A percentile compares a stretch with the other conserved stretches of the same genome.
Conservation (phyloP, 2,888 invertebrate genomes). For the Laspeyria flexula region DNA sequence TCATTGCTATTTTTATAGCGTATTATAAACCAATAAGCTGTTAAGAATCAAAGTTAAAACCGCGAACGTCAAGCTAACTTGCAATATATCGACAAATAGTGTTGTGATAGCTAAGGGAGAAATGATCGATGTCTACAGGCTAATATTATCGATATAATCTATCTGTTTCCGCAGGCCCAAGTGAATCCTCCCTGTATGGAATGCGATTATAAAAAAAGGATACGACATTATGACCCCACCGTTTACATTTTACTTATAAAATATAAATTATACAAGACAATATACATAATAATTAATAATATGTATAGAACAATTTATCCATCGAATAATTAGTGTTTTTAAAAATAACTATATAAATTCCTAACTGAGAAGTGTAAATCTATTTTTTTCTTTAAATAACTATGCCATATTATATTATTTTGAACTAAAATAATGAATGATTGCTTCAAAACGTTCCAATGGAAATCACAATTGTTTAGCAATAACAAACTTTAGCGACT, state of each 20-base stretch:
- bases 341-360: constrained; percentile 63
- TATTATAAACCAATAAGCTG: constrained; percentile 26
- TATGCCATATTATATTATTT: constrained; percentile 56
- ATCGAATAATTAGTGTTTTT: constrained; percentile 64
- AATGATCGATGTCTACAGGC: constrained; percentile 30
- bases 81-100: constrained; percentile 33
- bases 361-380: constrained; percentile 69
- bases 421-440: constrained; percentile 59
- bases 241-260: constrained; percentile 66
- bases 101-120: constrained; percentile 19
- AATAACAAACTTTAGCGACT: too few species aligned
- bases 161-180: constrained; percentile 42
- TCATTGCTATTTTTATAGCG: constrained; percentile 19
- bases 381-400: constrained; percentile 58
- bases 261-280: constrained; percentile 67
- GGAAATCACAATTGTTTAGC: constrained; percentile 22
- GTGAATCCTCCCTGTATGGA: constrained; percentile 58
- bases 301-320: constrained; percentile 64
- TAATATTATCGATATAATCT: constrained; percentile 25
- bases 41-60: constrained; percentile 13
- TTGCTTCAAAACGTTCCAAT: constrained; percentile 41
- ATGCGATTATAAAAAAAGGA: constrained; percentile 58
- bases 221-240: constrained; percentile 50
- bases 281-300: constrained; percentile 63
- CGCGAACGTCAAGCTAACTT: constrained; percentile 27